Evolutionary conservation across 2,888 invertebrate genomes (phyloP).

Genomic region (Callinectes sapidus): DNA sequence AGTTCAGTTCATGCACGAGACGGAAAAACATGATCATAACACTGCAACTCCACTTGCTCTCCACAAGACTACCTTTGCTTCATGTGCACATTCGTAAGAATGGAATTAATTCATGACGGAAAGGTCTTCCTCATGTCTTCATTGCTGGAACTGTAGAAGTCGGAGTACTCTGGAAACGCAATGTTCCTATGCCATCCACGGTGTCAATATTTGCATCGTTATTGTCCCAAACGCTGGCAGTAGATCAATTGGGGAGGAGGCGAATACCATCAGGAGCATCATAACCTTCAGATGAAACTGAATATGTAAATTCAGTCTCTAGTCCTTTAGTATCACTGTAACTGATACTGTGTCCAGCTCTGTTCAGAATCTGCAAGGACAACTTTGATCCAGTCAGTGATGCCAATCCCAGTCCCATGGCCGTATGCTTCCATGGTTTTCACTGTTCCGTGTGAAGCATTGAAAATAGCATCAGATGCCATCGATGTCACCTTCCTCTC

Average conservation of each 20-base stretch:
- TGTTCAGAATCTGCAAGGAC: constrained; percentile 37
- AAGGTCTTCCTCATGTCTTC: no score
- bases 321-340: constrained; percentile 39
- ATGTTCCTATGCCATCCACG: constrained; percentile 32
- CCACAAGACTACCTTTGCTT: no score
- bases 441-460: constrained; percentile 27
- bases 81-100: no score
- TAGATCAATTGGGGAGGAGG: constrained; percentile 23
- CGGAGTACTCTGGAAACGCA: no score
- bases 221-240: constrained; percentile 42
- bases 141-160: no score
- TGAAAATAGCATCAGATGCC: constrained; percentile 46
- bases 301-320: constrained; percentile 43
- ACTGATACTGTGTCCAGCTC: constrained; percentile 40
- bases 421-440: constrained; percentile 45
- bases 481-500: constrained; percentile 38
- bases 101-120: background rate
- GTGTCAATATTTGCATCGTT: constrained; percentile 53
- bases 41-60: no score
- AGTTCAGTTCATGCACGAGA: no score
- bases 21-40: no score
- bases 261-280: constrained; percentile 47
- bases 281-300: background rate
- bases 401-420: background rate
- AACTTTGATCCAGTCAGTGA: constrained; percentile 43